phyloP scores from a whole-genome alignment of 2,888 invertebrate genomes.

The Dryobota labecula region DNA sequence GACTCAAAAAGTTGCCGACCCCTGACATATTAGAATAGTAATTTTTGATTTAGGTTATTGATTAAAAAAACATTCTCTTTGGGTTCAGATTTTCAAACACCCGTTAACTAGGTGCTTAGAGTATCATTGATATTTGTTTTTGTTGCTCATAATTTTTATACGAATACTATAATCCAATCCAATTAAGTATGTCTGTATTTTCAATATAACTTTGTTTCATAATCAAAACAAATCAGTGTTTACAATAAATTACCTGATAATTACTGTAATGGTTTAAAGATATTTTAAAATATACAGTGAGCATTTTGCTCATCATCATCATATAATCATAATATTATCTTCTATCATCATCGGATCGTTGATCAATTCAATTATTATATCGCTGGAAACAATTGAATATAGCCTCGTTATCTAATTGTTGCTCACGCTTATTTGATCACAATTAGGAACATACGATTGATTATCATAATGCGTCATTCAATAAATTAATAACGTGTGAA shows the following conservation, averaged over 20 bases:
- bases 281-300: background rate
- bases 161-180: background rate
- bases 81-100: background rate
- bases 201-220: background rate
- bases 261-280: background rate
- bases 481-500: conserved; percentile 52
- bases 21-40: too few species aligned
- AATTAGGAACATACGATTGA: conserved; percentile 56
- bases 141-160: background rate
- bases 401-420: conserved; percentile 51
- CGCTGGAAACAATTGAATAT: conserved; percentile 36
- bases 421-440: conserved; percentile 57
- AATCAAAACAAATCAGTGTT: background rate
- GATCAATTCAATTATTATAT: background rate
- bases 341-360: background rate
- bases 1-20: too few species aligned
- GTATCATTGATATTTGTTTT: background rate
- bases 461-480: conserved; percentile 56
- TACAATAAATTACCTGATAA: background rate
- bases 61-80: background rate
- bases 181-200: background rate
- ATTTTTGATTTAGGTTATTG: background rate
- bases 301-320: background rate
- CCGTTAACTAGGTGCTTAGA: background rate
- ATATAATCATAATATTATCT: background rate